These are phyloP conservation scores for Caerostris extrusa DNA, from an alignment of 1,140 invertebrate genomes.

Conservation along the genomic window DNA sequence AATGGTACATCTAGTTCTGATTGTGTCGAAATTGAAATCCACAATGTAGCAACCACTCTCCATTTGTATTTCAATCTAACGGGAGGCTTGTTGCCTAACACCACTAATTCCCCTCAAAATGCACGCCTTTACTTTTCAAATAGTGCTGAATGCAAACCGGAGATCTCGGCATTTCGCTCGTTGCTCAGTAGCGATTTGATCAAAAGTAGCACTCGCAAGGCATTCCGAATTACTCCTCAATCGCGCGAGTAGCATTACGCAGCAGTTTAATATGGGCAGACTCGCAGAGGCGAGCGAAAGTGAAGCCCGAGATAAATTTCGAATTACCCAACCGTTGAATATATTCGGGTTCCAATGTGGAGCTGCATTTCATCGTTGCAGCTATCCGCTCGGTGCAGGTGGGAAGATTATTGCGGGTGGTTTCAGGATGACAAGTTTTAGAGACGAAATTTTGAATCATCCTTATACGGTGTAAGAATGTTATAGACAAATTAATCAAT, in stretches of 20 bases:
- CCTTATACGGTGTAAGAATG: too few relatives aligned
- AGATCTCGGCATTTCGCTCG: neutral
- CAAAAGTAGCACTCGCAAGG: neutral
- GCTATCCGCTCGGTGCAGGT: neutral
- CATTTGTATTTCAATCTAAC: too few relatives aligned
- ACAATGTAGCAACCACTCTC: too few relatives aligned
- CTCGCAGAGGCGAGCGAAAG: constrained; percentile 6
- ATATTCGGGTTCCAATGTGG: neutral
- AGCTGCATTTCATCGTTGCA: neutral
- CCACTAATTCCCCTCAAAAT: too few relatives aligned
- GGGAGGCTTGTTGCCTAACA: too few relatives aligned
- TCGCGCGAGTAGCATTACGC: neutral
- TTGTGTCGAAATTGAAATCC: too few relatives aligned
- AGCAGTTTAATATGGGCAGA: neutral
- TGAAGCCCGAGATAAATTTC: constrained; percentile 33
- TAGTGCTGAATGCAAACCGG: neutral
- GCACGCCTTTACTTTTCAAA: too few relatives aligned
- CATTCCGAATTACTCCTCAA: neutral
- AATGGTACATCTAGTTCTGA: too few relatives aligned
- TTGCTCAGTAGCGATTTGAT: neutral
- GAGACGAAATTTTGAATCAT: too few relatives aligned
- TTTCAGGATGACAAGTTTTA: too few relatives aligned
- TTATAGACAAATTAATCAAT: too few relatives aligned
- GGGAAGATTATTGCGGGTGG: too few relatives aligned
- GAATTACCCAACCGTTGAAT: constrained; percentile 30